Base-by-base conservation (phyloP, 1,140 invertebrate species). In the Drosophila guanche region DNA sequence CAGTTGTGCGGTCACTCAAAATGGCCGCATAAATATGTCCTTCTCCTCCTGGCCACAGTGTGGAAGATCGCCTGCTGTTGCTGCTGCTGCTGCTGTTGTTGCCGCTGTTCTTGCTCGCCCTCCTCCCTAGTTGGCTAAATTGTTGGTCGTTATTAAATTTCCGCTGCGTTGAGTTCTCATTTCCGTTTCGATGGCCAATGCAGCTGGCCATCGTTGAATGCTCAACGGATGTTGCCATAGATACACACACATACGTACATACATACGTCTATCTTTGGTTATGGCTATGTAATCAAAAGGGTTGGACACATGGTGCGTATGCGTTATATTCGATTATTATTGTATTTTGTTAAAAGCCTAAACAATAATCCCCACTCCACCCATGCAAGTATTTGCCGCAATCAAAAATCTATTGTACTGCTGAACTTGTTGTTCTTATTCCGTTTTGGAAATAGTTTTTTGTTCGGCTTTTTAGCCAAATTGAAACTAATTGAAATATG, bases 1-100 rank as follows among this genome's bases (percentile, higher is more conserved):
- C 59, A 61, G 59, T 61, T 61, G 67, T 84, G 81, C 42, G 81
- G 81, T 86, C 81, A 77, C 63, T 86, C 81, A 86, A 73, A 85
- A 86, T 88, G 77, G 83, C 81, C 83, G 77, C 81, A 86, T 86
- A 86, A 86, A 86, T 86, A 86, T 88, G 81, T 86, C 83, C 83
- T 69, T 59, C 65, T 62, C 51, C 76, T 68, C 58, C 74, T 27
- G 37, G 55, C 41, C 46, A 33, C 29, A 33, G 7, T 33, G 63
- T 29, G 50, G 45, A 56, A 62, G 65, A 68, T 68, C 57, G 53
- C 47, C 62, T 52, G 22, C 47, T 33, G 37, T 42, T 67, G 42
- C 50, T 52, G 7, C 47, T 23, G 14, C 52, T 60, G 43, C 62
- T 20, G 16, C 16, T 20, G 16, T 20, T 20, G 16, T 20, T 55